Percentiles rank a stretch among this genome's conserved stretches.
phyloP scores from a whole-genome alignment of 2,113 vertebrate genomes.

The Origma solitaria region DNA sequence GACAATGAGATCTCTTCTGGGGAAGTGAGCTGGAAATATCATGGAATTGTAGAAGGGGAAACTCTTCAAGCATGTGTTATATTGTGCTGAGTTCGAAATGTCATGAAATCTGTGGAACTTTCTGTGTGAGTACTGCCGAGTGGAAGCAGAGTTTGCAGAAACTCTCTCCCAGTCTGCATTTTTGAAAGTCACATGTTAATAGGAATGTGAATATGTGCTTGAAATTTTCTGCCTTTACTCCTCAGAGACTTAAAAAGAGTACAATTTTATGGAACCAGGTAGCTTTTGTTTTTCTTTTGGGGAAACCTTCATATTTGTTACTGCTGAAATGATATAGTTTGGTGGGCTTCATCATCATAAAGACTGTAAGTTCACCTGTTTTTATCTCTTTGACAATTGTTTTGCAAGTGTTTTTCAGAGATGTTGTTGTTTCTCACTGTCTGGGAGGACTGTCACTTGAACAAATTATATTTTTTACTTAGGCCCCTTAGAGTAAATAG shows the following conservation, averaged over 20 bases:
- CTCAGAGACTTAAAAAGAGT: background rate
- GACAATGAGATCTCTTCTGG: background rate
- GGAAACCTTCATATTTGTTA: background rate
- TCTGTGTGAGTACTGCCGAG: background rate
- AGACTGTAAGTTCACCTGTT: background rate
- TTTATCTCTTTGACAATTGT: background rate
- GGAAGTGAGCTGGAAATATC: background rate
- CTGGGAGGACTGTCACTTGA: background rate
- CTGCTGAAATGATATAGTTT: background rate
- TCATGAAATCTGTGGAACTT: background rate
- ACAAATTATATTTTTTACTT: background rate
- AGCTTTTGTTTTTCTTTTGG: background rate
- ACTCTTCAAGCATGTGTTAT: background rate
- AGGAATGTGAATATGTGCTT: background rate
- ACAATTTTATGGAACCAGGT: background rate
- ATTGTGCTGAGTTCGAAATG: background rate
- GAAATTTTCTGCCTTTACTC: background rate
- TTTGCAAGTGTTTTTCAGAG: background rate
- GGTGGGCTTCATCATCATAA: background rate
- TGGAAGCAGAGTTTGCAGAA: background rate
- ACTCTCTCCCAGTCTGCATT: background rate
- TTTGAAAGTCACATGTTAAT: background rate
- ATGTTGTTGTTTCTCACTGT: background rate
- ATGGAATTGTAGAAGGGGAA: background rate
- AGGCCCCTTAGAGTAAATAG: background rate